Conservation (phyloP, 2,113 vertebrate genomes). For the Nothobranchius furzeri region DNA sequence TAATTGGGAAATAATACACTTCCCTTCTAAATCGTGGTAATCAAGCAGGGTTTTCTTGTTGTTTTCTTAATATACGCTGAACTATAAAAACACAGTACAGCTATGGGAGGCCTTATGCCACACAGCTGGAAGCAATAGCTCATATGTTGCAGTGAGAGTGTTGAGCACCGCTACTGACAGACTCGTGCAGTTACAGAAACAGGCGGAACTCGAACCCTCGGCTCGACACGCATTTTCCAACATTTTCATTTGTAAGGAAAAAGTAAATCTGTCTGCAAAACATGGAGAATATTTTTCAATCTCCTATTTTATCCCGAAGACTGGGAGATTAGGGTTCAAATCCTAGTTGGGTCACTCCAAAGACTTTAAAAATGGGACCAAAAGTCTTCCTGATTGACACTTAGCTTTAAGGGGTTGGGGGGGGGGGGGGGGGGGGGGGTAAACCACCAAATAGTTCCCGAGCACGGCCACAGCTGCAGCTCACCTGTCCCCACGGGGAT, state of each 20-base stretch:
- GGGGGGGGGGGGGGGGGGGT: too few relatives aligned
- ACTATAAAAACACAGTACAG: neutral
- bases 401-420: too few relatives aligned
- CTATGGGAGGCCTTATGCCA: slow-evolving; percentile 16
- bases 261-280: slow-evolving; percentile 8
- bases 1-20: too few relatives aligned
- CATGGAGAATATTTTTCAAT: slow-evolving; percentile 28
- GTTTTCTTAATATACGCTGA: slow-evolving; percentile 20
- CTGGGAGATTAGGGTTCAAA: too few relatives aligned
- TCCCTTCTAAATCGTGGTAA: neutral
- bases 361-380: too few relatives aligned
- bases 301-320: slow-evolving; percentile 1
- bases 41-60: neutral
- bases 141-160: slow-evolving; percentile 47
- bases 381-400: too few relatives aligned
- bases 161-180: slow-evolving; percentile 55
- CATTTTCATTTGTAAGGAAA: slow-evolving; percentile 17
- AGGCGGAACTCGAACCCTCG: slow-evolving; percentile 21
- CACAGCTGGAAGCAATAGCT: slow-evolving; percentile 61
- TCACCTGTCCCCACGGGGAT: too few relatives aligned
- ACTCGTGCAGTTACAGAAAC: slow-evolving; percentile 26
- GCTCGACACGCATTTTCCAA: slow-evolving; percentile 23
- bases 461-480: too few relatives aligned
- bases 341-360: too few relatives aligned
- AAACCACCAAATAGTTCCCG: too few relatives aligned